A percentile compares a stretch with the other conserved stretches of the same genome.
Conservation (phyloP, 2,797 vertebrate genomes). For the Meriones psammophilus region DNA sequence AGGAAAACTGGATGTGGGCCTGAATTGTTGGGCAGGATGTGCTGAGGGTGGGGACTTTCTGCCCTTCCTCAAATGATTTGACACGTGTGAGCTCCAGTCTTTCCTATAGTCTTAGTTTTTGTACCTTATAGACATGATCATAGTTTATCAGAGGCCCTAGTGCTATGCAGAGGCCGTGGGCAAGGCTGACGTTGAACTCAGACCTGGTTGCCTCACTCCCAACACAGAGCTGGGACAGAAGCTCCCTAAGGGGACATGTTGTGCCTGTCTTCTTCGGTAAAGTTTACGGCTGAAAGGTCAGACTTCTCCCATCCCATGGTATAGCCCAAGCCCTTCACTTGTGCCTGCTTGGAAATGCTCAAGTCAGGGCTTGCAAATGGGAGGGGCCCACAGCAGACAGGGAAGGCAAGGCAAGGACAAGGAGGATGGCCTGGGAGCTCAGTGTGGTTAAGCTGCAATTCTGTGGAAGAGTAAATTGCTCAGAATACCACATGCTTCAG, state of each 20-base stretch:
- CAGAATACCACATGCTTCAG: slow-evolving; percentile 59
- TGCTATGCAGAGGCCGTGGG: background rate
- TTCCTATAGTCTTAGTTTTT: background rate
- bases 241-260: too few relatives aligned
- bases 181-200: background rate
- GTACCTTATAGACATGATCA: background rate
- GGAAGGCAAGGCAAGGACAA: background rate
- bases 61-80: background rate
- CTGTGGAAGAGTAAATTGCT: slow-evolving; percentile 62
- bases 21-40: background rate
- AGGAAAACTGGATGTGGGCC: background rate
- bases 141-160: background rate
- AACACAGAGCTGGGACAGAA: background rate
- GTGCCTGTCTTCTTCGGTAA: background rate
- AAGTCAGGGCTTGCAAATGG: background rate
- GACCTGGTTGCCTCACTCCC: background rate
- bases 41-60: background rate
- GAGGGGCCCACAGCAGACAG: background rate
- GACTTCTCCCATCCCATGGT: background rate
- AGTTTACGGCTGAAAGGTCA: background rate
- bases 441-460: slow-evolving; percentile 54
- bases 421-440: slow-evolving; percentile 10
- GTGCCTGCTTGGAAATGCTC: background rate
- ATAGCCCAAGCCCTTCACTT: background rate
- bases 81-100: background rate